These are phyloP conservation scores for Myripristis jacobus DNA, from an alignment of 2,797 vertebrate species.

Conservation along the genomic window DNA sequence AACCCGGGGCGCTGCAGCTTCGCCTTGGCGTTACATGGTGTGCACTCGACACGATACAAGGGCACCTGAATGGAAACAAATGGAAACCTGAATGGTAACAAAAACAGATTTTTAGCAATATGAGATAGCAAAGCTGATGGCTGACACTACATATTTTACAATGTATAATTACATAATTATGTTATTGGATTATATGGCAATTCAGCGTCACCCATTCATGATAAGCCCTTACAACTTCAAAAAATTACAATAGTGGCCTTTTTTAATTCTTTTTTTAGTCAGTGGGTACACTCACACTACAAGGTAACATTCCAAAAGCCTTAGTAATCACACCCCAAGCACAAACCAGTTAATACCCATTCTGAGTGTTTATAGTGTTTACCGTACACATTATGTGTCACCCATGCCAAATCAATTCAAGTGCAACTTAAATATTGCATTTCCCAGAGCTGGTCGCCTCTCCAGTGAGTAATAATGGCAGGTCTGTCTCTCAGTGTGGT, in stretches of 20 bases:
- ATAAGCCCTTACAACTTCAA: neutral
- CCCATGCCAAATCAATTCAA: slow-evolving; percentile 30
- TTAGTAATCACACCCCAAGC: neutral
- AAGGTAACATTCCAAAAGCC: neutral
- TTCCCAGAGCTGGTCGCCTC: slow-evolving; percentile 18
- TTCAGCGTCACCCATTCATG: neutral
- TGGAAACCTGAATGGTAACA: no score
- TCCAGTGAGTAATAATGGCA: slow-evolving; percentile 53
- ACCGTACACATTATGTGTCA: slow-evolving; percentile 7
- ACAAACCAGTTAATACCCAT: neutral
- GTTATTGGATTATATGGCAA: no score
- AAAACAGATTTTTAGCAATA: no score
- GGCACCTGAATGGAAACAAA: no score
- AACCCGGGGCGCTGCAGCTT: no score
- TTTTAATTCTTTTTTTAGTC: no score
- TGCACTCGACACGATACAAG: no score
- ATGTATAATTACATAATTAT: no score
- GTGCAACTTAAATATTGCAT: slow-evolving; percentile 18
- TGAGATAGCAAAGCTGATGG: no score
- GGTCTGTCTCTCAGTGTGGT: slow-evolving; percentile 67
- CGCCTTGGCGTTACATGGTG: no score
- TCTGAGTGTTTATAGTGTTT: neutral
- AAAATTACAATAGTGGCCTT: no score
- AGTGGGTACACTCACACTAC: neutral
- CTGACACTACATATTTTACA: no score